These are phyloP conservation scores for Whitmania pigra DNA, from an alignment of 1,140 invertebrate genomes.

Conservation along the genomic window DNA sequence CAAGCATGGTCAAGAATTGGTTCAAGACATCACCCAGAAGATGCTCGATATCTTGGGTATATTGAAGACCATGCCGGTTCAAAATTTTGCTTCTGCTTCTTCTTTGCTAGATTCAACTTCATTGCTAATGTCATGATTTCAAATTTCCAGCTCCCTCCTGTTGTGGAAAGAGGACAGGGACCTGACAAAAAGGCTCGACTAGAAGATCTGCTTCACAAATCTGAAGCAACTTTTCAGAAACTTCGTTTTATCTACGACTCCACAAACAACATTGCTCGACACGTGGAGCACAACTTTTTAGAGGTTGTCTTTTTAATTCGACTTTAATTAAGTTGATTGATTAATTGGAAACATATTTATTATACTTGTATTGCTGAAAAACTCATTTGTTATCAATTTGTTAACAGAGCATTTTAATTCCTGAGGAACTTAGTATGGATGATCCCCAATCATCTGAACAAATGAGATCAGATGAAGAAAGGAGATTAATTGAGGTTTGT, in stretches of 20 bases:
- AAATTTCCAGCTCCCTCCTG: neutral
- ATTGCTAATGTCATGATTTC: neutral
- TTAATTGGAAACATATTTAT: too few relatives aligned
- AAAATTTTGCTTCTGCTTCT: neutral
- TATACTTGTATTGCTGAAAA: too few relatives aligned
- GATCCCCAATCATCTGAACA: too few relatives aligned
- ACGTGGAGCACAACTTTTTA: neutral
- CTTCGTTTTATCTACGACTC: conserved; percentile 1
- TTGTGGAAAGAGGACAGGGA: neutral
- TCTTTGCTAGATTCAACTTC: neutral
- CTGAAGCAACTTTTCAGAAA: neutral
- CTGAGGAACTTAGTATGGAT: too few relatives aligned
- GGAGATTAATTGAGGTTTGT: too few relatives aligned
- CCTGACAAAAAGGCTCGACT: conserved; percentile 4
- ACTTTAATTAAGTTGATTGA: too few relatives aligned
- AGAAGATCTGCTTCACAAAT: neutral
- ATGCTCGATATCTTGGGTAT: neutral
- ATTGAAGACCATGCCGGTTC: neutral
- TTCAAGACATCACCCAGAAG: conserved; percentile 5
- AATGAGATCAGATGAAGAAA: too few relatives aligned
- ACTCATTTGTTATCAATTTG: too few relatives aligned
- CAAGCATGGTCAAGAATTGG: conserved; percentile 5
- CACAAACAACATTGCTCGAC: neutral
- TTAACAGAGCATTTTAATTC: too few relatives aligned
- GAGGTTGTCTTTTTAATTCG: neutral